Conservation (phyloP, 2,888 invertebrate genomes). For the Polydrusus pterygomalis region DNA sequence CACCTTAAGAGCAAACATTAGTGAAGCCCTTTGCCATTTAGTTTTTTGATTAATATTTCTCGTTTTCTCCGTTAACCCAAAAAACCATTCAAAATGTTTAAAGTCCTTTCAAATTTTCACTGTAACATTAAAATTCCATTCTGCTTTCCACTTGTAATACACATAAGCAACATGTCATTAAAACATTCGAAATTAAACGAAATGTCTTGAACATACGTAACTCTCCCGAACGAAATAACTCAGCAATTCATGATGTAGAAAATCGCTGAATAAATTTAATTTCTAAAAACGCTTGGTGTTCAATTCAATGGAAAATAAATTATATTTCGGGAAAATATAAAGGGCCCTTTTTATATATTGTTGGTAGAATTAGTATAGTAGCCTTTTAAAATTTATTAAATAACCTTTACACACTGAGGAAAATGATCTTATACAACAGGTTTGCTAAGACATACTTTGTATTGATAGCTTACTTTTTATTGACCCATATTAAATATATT, state of each 20-base stretch:
- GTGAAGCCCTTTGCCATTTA: too few relatives aligned
- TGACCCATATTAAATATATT: too few relatives aligned
- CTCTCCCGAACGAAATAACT: background rate
- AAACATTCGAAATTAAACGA: background rate
- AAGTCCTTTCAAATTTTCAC: background rate
- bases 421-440: too few relatives aligned
- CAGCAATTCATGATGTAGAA: background rate
- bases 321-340: background rate
- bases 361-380: too few relatives aligned
- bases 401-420: too few relatives aligned
- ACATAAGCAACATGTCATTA: slow-evolving; percentile 2
- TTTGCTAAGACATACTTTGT: too few relatives aligned
- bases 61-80: too few relatives aligned
- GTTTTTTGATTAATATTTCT: too few relatives aligned
- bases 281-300: background rate
- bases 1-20: too few relatives aligned
- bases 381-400: too few relatives aligned
- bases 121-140: background rate
- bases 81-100: background rate
- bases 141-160: background rate
- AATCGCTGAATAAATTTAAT: background rate
- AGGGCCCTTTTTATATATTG: background rate
- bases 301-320: background rate
- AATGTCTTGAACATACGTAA: background rate
- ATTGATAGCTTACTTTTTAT: too few relatives aligned